These are phyloP conservation scores for Gymnoscopelus microlampas DNA, from an alignment of 2,797 vertebrate species.

Conservation along the genomic window DNA sequence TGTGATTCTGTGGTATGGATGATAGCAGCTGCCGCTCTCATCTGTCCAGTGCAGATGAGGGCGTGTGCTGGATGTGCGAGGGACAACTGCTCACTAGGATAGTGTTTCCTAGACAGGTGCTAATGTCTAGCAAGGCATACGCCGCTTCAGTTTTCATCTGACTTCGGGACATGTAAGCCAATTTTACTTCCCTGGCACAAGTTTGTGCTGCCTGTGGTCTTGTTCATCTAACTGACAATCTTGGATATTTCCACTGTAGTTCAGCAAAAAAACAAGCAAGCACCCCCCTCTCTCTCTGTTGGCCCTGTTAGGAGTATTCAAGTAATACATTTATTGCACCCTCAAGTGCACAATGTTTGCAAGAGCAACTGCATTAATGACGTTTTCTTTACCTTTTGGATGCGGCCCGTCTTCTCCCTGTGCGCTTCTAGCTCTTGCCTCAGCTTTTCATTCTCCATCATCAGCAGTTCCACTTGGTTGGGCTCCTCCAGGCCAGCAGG, in stretches of 20 bases:
- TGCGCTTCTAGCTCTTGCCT: conserved; percentile 89
- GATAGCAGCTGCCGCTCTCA: conserved; percentile 71
- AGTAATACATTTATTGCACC: neutral
- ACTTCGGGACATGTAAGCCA: conserved; percentile 2
- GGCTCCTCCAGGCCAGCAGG: conserved; percentile 84
- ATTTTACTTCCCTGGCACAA: neutral
- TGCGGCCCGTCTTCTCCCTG: conserved; percentile 85
- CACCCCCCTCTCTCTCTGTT: no score
- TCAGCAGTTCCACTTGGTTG: conserved; percentile 84
- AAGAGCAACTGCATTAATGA: neutral
- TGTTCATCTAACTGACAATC: no score
- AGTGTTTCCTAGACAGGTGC: conserved; percentile 69
- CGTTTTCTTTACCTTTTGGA: conserved; percentile 89
- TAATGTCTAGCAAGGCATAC: conserved; percentile 21
- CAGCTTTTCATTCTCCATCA: conserved; percentile 92
- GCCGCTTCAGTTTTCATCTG: conserved; percentile 13
- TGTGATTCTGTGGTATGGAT: conserved; percentile 57
- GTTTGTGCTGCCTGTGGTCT: no score
- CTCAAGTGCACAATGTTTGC: neutral
- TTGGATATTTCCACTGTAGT: no score
- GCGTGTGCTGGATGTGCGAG: conserved; percentile 53
- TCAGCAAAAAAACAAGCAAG: no score
- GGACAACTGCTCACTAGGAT: conserved; percentile 65
- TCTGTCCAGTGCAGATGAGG: conserved; percentile 66
- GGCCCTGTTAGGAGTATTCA: no score